Conservation (phyloP, 2,113 vertebrate species). For the Numenius arquata region DNA sequence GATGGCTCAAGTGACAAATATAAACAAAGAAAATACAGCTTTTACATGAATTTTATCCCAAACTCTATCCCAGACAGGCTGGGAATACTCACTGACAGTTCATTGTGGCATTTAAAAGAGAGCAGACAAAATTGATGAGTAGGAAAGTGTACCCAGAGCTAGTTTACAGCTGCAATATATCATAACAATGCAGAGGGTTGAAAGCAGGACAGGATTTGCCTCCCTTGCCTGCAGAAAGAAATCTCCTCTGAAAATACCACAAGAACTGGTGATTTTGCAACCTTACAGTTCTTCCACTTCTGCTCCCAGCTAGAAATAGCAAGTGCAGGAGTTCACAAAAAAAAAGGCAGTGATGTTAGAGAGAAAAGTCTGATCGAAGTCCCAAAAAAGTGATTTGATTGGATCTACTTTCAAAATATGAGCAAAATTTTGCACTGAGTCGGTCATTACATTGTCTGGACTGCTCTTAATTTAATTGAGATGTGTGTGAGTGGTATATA, state of each 20-base stretch:
- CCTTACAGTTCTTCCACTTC: background rate
- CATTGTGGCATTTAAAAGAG: conserved; percentile 11
- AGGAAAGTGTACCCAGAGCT: background rate
- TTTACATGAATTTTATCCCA: background rate
- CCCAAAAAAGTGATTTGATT: background rate
- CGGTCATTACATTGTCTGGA: background rate
- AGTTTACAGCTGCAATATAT: conserved; percentile 22
- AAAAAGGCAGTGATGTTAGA: background rate
- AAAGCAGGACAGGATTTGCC: conserved; percentile 16
- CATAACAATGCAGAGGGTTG: background rate
- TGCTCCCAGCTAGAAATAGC: background rate
- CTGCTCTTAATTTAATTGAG: conserved; percentile 23
- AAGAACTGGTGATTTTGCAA: background rate
- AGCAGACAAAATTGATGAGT: background rate
- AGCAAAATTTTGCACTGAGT: background rate
- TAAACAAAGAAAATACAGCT: conserved; percentile 1
- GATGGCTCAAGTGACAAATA: background rate
- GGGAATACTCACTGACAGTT: background rate
- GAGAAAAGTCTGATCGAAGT: background rate
- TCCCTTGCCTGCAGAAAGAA: background rate
- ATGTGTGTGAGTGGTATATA: background rate
- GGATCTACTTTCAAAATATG: background rate
- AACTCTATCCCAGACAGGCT: background rate
- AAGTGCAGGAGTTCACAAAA: background rate
- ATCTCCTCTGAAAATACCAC: background rate